Evolutionary conservation across 2,888 invertebrate genomes (phyloP), one percentile per base, ranked within the genome.

Genomic region (Lasioglossum vierecki): DNA sequence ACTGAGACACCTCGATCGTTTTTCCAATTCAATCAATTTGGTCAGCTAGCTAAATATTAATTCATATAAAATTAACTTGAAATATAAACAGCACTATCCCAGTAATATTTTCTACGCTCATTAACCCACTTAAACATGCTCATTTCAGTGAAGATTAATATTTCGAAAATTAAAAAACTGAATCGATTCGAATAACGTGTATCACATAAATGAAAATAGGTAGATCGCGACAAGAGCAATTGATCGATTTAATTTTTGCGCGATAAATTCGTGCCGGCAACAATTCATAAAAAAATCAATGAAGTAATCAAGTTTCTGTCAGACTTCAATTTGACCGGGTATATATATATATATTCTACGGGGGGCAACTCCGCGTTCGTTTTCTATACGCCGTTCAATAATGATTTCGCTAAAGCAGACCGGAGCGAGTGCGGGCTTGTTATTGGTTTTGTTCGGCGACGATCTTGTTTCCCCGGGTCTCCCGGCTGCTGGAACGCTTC

Each of bases 381-480:
- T 76, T 76, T 57, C 26, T 18, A 0, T 9, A 22, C 30, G 18
- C 3, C 18, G 78, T 22, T 18, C 30, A 30, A 72, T 39, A 66
- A 79, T 73, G 46, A 73, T 41, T 66, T 74, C 46, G 35, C 49
- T 13, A 63, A 39, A 66, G 66, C 44, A 11, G 49, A n/a, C 66
- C n/a, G 5, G 26, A 13, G 63, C 26, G 63, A 13, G 41, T 4
- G 3, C n/a, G 39, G 18, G 44, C 22, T n/a, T 46, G 73, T 73
- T 79, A 73, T 79, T 79, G 74, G 63, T 73, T 79, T 73, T 63
- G 26, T 22, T 46, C 13, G 11, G 49, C 79, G 44, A n/a, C 72
- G 79, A 44, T 57, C 46, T 60, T 79, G 46, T 74, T 41, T 35
- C 49, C 13, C 60, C 26, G 22, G 22, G 11, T 18, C n/a, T 66